These are phyloP conservation scores for Junco hyemalis DNA, from an alignment of 2,113 vertebrate species.

Conservation along the genomic window DNA sequence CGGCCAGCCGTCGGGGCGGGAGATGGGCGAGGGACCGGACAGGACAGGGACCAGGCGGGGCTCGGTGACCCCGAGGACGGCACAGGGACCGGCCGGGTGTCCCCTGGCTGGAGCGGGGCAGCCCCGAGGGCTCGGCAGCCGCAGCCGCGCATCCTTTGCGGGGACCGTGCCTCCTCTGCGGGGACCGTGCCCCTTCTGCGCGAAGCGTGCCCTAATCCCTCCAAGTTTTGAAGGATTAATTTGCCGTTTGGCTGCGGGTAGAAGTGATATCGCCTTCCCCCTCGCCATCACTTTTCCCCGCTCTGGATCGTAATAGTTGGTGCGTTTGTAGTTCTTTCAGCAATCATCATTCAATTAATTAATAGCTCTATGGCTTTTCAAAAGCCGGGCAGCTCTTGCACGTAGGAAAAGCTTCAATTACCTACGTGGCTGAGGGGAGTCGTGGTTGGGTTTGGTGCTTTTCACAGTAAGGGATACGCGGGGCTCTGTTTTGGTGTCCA, in stretches of 20 bases:
- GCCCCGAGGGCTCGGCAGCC: neutral
- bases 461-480: neutral
- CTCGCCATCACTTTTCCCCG: rapidly evolving
- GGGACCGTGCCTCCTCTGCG: neutral
- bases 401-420: neutral
- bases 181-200: neutral
- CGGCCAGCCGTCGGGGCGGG: neutral
- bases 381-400: neutral
- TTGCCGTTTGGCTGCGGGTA: neutral
- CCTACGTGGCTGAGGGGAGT: neutral
- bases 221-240: neutral
- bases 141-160: neutral
- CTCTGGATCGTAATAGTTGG: neutral
- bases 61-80: neutral
- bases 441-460: neutral
- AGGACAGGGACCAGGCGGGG: neutral
- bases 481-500: conserved; percentile 17
- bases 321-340: neutral
- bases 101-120: neutral
- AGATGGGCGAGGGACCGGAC: neutral
- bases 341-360: neutral
- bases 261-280: neutral
- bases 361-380: neutral
- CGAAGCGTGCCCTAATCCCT: neutral
- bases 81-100: neutral